phyloP scores from a whole-genome alignment of 2,888 invertebrate species.

The Plagodis pulveraria region DNA sequence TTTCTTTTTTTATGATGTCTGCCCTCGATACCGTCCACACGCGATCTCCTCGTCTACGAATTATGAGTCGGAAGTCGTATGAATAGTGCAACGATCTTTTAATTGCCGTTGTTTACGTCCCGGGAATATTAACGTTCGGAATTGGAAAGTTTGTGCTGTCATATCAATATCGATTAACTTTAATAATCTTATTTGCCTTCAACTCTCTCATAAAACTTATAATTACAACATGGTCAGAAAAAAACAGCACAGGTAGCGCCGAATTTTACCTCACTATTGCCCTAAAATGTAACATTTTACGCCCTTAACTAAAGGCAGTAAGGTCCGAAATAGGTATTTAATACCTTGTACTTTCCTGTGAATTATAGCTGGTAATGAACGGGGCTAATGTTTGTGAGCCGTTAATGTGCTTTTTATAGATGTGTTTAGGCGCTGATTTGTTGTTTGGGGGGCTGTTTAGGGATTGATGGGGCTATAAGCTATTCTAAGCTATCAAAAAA shows the following conservation, averaged over 20 bases:
- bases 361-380: conserved; percentile 53
- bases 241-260: conserved; percentile 15
- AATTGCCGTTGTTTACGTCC: too few species aligned
- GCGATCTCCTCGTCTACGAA: too few species aligned
- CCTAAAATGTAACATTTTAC: conserved; percentile 14
- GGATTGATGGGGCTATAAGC: conserved; percentile 6
- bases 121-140: too few species aligned
- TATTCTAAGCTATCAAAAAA: neutral
- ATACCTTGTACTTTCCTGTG: conserved; percentile 43
- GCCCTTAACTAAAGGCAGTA: conserved; percentile 28
- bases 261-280: conserved; percentile 9
- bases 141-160: too few species aligned
- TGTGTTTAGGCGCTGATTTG: conserved; percentile 41
- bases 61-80: too few species aligned
- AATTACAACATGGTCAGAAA: conserved; percentile 17
- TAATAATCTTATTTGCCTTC: too few species aligned
- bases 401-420: conserved; percentile 43
- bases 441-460: conserved; percentile 17
- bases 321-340: conserved; percentile 27
- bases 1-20: too few species aligned
- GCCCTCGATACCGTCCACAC: too few species aligned
- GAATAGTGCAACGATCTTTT: too few species aligned
- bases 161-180: too few species aligned
- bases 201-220: conserved; percentile 1
- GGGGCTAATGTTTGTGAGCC: conserved; percentile 41